Base-by-base conservation (phyloP, 2,888 invertebrate genomes). In the Parapristionchus giblindavisi region DNA sequence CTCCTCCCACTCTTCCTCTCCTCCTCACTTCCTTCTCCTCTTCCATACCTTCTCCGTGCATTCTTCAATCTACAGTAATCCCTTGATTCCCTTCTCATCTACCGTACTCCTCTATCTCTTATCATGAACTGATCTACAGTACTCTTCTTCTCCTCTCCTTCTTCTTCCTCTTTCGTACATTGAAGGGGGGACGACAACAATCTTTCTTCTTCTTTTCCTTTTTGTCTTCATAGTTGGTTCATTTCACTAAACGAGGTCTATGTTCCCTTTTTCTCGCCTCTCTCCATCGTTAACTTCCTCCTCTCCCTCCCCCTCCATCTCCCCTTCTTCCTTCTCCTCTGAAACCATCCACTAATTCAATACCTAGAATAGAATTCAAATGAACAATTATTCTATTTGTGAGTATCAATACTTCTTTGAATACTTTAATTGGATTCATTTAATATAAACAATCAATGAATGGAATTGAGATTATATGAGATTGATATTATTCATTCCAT, bases 31-130 rank as follows among this genome's bases (percentile, higher is more conserved):
- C 21, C 60, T 73, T 71, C 29, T 63, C 34, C 32, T 76, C 51
- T 58, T 76, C 17, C 43, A 17, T 71, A 66, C 38, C 51, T 72
- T 65, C 70, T 43, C 58, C 61, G 29, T 70, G 34, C 68, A 60
- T 34, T 63, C 56, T 17, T 54, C 24, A 17, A n/a, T n/a, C 11
- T 54, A 6, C 56, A 6, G 6, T 14, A 29, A 32, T 60, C 60
- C 60, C 17, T 60, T 34, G 5, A 27, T 8, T 5, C 32, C 34
- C 8, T 4, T 60, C 17, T 27, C 17, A 27, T 8, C 34, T 60
- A 29, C n/a, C 34, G 27, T 60, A 14, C 32, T 32, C 60, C 8
- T 60, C 34, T 34, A 5, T n/a, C n/a, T 27, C 8, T 4, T 27
- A 11, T 6, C 29, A 14, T 60, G 27, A 8, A 11, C 32, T 36